phyloP scores from a whole-genome alignment of 92 coral and sea anemone genomes.

The Heteractis magnifica region DNA sequence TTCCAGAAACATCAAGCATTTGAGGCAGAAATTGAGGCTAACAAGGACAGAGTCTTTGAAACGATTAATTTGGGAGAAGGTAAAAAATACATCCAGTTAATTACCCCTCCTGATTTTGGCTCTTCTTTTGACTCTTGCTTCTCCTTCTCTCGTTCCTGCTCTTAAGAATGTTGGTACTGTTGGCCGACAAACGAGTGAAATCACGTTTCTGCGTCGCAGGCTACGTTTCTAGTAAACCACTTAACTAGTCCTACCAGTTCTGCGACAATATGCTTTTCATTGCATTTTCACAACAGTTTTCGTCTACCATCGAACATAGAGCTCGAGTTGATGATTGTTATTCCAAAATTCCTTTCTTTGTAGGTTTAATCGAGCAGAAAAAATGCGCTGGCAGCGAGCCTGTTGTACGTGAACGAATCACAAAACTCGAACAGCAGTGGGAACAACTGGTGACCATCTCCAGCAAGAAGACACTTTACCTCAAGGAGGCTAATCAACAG shows the following conservation, averaged over 20 bases:
- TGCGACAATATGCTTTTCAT: too few relatives aligned
- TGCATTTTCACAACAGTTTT: too few relatives aligned
- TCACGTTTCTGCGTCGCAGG: too few relatives aligned
- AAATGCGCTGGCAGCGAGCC: slow-evolving; percentile 93
- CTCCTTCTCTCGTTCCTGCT: not conserved
- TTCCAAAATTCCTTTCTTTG: not conserved
- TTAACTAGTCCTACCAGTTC: too few relatives aligned
- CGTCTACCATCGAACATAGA: too few relatives aligned
- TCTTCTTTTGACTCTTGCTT: too few relatives aligned
- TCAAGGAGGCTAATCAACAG: slow-evolving; percentile 87
- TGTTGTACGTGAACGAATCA: slow-evolving; percentile 91
- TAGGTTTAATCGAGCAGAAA: slow-evolving; percentile 89
- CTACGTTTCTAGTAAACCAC: too few relatives aligned
- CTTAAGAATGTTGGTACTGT: too few relatives aligned
- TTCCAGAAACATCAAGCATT: slow-evolving; percentile 99
- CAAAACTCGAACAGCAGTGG: slow-evolving; percentile 84
- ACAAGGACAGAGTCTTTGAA: slow-evolving; percentile 92
- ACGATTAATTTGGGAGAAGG: slow-evolving; percentile 90
- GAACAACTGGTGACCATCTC: slow-evolving; percentile 75
- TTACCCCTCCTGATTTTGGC: not conserved
- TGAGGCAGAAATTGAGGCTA: slow-evolving; percentile 99
- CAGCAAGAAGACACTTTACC: slow-evolving; percentile 77
- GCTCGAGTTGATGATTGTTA: too few relatives aligned
- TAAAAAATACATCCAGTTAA: slow-evolving; percentile 1
- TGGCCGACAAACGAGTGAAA: too few relatives aligned